Evolutionary conservation across 2,113 vertebrate genomes (phyloP).

Genomic region (Canis aureus): DNA sequence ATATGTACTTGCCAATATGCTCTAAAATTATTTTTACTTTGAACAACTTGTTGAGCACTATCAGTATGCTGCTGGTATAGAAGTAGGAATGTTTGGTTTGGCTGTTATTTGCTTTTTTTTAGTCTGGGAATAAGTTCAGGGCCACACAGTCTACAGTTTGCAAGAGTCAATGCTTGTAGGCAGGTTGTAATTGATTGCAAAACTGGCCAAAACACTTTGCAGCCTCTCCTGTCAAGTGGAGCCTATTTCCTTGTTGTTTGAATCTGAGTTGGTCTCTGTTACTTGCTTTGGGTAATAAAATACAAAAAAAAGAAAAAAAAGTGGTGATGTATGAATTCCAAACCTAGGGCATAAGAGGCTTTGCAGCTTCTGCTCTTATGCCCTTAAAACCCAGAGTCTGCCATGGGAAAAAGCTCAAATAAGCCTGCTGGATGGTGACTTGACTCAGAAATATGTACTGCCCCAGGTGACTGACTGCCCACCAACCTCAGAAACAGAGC

Average conservation of each 20-base stretch:
- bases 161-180: background rate
- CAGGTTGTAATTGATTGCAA: background rate
- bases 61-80: background rate
- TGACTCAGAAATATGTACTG: background rate
- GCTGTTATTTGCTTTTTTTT: conserved; percentile 48
- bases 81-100: background rate
- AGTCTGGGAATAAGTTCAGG: conserved; percentile 29
- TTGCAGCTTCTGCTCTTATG: background rate
- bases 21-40: conserved; percentile 53
- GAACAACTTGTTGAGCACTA: background rate
- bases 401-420: background rate
- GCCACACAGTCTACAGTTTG: background rate
- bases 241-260: background rate
- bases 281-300: conserved; percentile 33
- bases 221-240: background rate
- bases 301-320: background rate
- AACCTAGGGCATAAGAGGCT: background rate
- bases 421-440: background rate
- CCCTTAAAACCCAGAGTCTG: background rate
- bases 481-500: background rate
- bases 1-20: background rate
- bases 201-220: background rate
- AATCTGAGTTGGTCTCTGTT: background rate
- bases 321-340: background rate
- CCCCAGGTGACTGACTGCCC: background rate